phyloP scores from a whole-genome alignment of 2,888 invertebrate genomes.

The Plusia festucae region DNA sequence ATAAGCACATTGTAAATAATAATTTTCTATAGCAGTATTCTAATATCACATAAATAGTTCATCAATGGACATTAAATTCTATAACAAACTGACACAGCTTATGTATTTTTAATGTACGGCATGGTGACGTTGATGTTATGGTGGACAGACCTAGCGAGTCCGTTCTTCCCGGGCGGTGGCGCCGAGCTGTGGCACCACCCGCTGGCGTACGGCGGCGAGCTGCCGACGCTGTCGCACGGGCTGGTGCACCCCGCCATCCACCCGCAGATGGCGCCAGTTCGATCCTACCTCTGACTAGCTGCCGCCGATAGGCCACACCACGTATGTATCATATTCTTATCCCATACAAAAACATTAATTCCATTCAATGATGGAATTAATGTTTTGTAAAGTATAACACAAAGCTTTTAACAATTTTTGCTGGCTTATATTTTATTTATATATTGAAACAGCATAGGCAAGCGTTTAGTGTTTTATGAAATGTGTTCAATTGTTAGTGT shows the following conservation, averaged over 20 bases:
- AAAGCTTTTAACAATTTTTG: slow-evolving; percentile 33
- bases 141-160: slow-evolving; percentile 96
- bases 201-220: slow-evolving; percentile 94
- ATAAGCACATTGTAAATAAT: slow-evolving; percentile 82
- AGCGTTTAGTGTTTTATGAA: slow-evolving; percentile 30
- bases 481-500: background rate
- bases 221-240: slow-evolving; percentile 96
- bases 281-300: slow-evolving; percentile 99
- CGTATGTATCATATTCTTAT: slow-evolving; percentile 82
- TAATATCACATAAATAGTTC: slow-evolving; percentile 63
- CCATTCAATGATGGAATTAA: background rate
- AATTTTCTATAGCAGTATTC: slow-evolving; percentile 66
- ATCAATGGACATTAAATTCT: slow-evolving; percentile 41
- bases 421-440: background rate
- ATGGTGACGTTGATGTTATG: slow-evolving; percentile 52
- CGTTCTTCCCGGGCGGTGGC: slow-evolving; percentile 96
- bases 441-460: slow-evolving; percentile 8
- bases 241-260: slow-evolving; percentile 99
- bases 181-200: slow-evolving; percentile 98
- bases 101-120: slow-evolving; percentile 34
- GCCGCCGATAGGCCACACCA: slow-evolving; percentile 93
- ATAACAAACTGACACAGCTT: slow-evolving; percentile 54
- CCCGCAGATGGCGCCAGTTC: slow-evolving; percentile 98
- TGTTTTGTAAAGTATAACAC: slow-evolving; percentile 8
- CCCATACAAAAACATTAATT: background rate